A percentile compares a stretch with the other conserved stretches of the same genome.
These are phyloP conservation scores for Agrilus biguttatus DNA, from an alignment of 2,888 invertebrate genomes.

Conservation along the genomic window DNA sequence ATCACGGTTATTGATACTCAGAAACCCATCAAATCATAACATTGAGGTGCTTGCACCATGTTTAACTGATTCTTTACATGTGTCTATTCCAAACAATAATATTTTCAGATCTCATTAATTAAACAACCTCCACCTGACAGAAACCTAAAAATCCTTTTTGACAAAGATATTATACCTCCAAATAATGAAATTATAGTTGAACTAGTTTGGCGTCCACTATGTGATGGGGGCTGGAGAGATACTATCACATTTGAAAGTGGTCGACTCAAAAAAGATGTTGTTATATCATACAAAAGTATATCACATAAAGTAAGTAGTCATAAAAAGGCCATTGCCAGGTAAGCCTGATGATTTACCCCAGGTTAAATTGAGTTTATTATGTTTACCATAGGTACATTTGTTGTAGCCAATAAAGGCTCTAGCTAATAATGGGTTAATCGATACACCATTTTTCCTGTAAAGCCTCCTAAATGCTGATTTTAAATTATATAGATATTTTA, in stretches of 20 bases:
- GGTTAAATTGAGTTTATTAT: too few species aligned
- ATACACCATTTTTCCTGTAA: too few species aligned
- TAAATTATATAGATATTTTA: too few species aligned
- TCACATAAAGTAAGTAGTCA: slow-evolving; percentile 16
- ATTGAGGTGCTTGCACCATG: slow-evolving; percentile 31
- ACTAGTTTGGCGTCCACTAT: slow-evolving; percentile 48
- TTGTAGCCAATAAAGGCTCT: too few species aligned
- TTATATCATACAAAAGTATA: slow-evolving; percentile 46
- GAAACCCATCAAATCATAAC: slow-evolving; percentile 38
- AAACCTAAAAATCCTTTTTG: slow-evolving; percentile 40
- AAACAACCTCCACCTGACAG: slow-evolving; percentile 42
- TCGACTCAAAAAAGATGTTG: slow-evolving; percentile 50
- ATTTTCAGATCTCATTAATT: slow-evolving; percentile 34
- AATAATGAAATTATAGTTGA: slow-evolving; percentile 39
- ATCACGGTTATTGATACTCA: slow-evolving; percentile 38
- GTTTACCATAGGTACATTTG: too few species aligned
- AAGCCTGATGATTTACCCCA: too few species aligned
- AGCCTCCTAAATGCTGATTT: too few species aligned
- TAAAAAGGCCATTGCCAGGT: too few species aligned
- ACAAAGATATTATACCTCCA: slow-evolving; percentile 38
- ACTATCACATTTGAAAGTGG: slow-evolving; percentile 45
- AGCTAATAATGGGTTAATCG: too few species aligned
- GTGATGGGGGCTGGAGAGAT: slow-evolving; percentile 45
- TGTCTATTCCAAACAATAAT: slow-evolving; percentile 26
- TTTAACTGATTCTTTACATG: slow-evolving; percentile 10